Base-by-base conservation (phyloP, 2,888 invertebrate genomes). In the Hyposoter dolosus region DNA sequence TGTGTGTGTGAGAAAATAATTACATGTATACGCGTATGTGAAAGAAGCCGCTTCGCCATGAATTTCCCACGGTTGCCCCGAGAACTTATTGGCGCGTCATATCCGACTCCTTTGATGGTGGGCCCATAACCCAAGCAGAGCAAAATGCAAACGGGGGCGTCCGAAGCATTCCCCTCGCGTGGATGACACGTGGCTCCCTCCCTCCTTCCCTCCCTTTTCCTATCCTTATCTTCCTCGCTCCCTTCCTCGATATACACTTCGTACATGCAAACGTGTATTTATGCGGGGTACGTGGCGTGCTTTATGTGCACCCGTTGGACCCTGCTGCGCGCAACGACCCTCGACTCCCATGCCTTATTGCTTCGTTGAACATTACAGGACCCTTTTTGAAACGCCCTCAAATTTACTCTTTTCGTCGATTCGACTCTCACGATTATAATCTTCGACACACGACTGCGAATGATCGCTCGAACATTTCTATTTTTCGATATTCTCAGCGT, bases 101-200 rank as follows among this genome's bases (percentile, higher is more conserved):
- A 87, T 86, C 82, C 87, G 84, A 86, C 82, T 86, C 72, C 78
- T 86, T 81, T 81, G 81, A 81, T 79, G 83, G 69, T 69, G 69
- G 63, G 68, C 28, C 47, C 68, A 56, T 43, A 43, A 63, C 50
- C 47, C 50, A 60, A 69, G 66, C 43, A 19, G 47, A 47, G 81
- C 68, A 82, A 81, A 80, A 72, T 86, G 56, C 65, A 68, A 66
- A 77, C 76, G 76, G 82, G 74, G 86, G 86, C 79, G 82, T 65
- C 15, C 63, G 45, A 71, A 68, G 84, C 79, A 74, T 82, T 86
- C 86, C 83, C 86, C 75, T 87, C 86, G 87, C 87, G 87, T 87
- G 88, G 83, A 88, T 69, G 88, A 88, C 88, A 88, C 88, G 88
- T 88, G 88, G 88, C 88, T 56, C 69, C 74, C 78, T 66, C 66